These are phyloP conservation scores for Erannis defoliaria DNA, from an alignment of 2,888 invertebrate genomes.

Conservation along the genomic window DNA sequence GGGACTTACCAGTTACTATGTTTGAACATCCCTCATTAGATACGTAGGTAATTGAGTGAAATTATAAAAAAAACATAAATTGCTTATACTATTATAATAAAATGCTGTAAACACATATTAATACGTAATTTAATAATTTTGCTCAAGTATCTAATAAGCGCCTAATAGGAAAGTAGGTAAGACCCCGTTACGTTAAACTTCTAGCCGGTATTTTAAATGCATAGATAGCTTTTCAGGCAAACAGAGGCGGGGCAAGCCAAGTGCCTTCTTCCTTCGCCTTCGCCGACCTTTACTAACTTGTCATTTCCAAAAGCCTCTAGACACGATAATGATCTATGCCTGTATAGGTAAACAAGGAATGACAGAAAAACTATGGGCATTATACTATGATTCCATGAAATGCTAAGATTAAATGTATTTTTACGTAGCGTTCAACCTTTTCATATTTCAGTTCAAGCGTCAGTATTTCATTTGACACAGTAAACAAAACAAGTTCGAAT, in stretches of 20 bases:
- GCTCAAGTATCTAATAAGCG: neutral
- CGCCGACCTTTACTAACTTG: constrained; percentile 21
- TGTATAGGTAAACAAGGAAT: too few species aligned
- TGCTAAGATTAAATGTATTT: too few species aligned
- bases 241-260: constrained; percentile 40
- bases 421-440: too few species aligned
- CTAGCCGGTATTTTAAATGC: constrained; percentile 32
- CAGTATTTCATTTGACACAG: too few species aligned
- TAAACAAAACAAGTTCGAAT: too few species aligned
- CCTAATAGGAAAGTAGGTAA: neutral
- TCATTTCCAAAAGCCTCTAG: constrained; percentile 9
- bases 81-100: too few species aligned
- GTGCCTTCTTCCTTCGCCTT: constrained; percentile 45
- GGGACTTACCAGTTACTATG: constrained; percentile 11
- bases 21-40: neutral
- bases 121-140: neutral
- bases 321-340: constrained; percentile 1
- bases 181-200: constrained; percentile 15
- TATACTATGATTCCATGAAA: too few species aligned
- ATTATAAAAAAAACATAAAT: neutral
- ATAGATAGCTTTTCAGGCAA: constrained; percentile 8
- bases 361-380: too few species aligned
- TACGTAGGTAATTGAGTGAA: neutral
- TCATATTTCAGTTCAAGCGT: too few species aligned
- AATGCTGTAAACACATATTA: too few species aligned